Evolutionary conservation across 1,140 invertebrate species (phyloP), one percentile per base, ranked within the genome.

Genomic region (Pseudomyrmex cubaensis): DNA sequence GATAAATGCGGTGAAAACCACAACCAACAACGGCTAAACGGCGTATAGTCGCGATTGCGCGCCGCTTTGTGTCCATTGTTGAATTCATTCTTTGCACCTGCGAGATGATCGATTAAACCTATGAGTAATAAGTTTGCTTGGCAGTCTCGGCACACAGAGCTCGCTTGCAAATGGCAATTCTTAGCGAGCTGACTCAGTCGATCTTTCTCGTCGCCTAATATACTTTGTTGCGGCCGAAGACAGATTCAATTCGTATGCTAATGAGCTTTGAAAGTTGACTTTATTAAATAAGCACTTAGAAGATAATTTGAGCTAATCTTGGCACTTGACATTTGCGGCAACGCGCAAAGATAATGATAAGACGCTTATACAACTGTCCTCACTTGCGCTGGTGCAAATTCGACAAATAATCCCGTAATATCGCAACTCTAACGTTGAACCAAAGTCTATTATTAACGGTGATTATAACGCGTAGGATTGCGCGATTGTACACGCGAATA

Each of bases 41-140:
- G 22, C 70, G 15, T 10, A 35, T 35, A 62, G 12, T 22, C 52
- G 44, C 2, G 48, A 44, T 12, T 46, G 25, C 4, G 48, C 20
- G 8, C 72, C 20, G 8, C 78, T 82, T 69, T 67, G 67, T 62
- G 52, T 20, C 35, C 12, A 48, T 35, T 12, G n/a, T 13, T 5
- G 35, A 70, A 67, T 59, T 56, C 66, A 54, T 25, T 56, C 13
- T 22, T 73, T 25, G 67, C 87, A 88, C 86, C 87, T 88, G 87
- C 72, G 72, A 50, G 52, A 69, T 17, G 70, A 64, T 84, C 67
- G 73, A 87, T 86, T 25, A 25, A 52, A 22, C 12, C 66, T 72
- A 80, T 80, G 76, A 80, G 44, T 63, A 86, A 84, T 69, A 74
- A 62, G 61, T 2, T 25, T 25, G 74, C 59, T 59, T 0, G 20